These are phyloP conservation scores for Thalassarche chlororhynchos DNA, from an alignment of 2,113 vertebrate genomes.

Conservation along the genomic window DNA sequence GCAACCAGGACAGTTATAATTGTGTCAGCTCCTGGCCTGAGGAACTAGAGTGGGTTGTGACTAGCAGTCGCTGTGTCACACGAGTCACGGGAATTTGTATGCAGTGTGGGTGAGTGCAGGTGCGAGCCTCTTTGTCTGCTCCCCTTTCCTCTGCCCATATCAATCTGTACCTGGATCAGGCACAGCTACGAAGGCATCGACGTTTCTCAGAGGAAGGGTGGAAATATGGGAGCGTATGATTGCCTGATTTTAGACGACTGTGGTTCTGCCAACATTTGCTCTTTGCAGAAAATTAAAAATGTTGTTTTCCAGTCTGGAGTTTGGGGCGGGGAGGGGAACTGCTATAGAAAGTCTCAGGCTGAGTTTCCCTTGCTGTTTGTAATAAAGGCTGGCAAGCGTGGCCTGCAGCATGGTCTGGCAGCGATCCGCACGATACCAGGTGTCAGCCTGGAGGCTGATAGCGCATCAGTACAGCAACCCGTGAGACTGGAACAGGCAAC, in stretches of 20 bases:
- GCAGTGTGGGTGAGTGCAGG: background rate
- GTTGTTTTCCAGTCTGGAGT: background rate
- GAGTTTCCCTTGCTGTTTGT: background rate
- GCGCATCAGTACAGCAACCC: background rate
- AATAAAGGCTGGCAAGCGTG: background rate
- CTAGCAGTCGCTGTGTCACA: background rate
- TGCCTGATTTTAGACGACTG: background rate
- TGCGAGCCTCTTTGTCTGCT: background rate
- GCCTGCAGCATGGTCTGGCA: background rate
- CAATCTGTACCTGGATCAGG: background rate
- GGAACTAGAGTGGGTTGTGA: background rate
- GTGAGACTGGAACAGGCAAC: background rate
- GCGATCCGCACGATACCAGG: rapidly evolving
- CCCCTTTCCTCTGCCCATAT: background rate
- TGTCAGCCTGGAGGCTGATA: background rate
- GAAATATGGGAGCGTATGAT: background rate
- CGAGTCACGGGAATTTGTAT: background rate
- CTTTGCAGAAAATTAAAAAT: background rate
- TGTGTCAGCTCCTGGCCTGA: background rate
- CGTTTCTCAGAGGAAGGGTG: background rate
- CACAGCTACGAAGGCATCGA: background rate
- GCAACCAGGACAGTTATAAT: background rate
- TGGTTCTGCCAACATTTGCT: background rate
- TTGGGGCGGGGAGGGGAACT: rapidly evolving
- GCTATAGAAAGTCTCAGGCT: background rate